A percentile compares a stretch with the other conserved stretches of the same genome.
phyloP scores from a whole-genome alignment of 2,113 vertebrate species.

The Notechis scutatus region DNA sequence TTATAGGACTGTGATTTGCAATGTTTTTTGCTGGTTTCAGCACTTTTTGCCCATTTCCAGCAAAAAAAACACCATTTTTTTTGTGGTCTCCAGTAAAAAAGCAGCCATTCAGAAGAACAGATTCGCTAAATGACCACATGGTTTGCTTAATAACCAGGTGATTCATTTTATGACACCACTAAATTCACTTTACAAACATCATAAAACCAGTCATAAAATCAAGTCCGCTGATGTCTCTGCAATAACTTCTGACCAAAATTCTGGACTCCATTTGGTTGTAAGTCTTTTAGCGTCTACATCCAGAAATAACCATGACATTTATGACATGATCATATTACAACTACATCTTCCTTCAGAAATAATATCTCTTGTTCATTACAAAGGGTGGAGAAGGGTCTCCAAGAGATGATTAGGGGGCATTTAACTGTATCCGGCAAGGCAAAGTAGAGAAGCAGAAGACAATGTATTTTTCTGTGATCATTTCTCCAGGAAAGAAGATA shows the following conservation, averaged over 20 bases:
- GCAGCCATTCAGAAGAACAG: not conserved
- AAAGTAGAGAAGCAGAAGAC: not conserved
- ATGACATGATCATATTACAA: not conserved
- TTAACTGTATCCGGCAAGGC: not conserved
- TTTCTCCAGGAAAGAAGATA: not conserved
- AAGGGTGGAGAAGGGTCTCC: not conserved
- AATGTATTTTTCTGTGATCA: not conserved
- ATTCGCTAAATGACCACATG: not conserved
- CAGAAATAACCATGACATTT: not conserved
- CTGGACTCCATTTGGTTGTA: not conserved
- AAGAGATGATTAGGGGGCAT: not conserved
- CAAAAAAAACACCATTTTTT: not conserved
- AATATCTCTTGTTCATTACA: not conserved
- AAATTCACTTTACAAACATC: not conserved
- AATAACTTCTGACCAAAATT: not conserved
- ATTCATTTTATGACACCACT: not conserved
- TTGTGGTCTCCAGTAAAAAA: not conserved
- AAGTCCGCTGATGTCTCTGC: not conserved
- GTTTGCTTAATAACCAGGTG: not conserved
- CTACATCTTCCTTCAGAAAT: not conserved
- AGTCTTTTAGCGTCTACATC: not conserved
- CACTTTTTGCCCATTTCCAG: not conserved
- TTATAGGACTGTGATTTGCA: not conserved
- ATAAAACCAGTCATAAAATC: not conserved
- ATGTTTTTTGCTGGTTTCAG: not conserved